phyloP scores from a whole-genome alignment of 2,113 vertebrate genomes.

The Stomatorhinus ivindoensis region DNA sequence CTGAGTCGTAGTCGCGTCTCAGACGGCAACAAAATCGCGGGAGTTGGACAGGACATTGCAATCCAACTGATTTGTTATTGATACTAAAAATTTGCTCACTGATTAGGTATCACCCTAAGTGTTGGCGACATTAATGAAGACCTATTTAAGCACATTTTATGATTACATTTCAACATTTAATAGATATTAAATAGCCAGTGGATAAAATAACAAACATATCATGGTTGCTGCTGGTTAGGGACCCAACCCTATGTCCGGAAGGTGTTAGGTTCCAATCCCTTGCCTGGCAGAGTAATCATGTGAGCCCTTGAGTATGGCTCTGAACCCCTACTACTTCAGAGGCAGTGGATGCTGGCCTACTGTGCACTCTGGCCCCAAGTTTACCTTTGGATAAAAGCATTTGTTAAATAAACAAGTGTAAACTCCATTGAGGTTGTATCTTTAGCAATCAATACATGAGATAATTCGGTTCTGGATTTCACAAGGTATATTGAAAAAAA shows the following conservation, averaged over 20 bases:
- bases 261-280: not conserved
- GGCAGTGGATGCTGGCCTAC: not conserved
- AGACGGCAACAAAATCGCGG: not conserved
- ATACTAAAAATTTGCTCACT: not conserved
- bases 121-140: not conserved
- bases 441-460: not conserved
- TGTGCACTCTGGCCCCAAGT: not conserved
- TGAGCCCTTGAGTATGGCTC: not conserved
- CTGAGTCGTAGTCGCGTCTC: not conserved
- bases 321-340: not conserved
- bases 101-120: not conserved
- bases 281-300: not conserved
- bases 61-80: not conserved
- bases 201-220: not conserved
- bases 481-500: not conserved
- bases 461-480: not conserved
- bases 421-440: not conserved
- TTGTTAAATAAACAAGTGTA: not conserved
- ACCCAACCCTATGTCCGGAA: not conserved
- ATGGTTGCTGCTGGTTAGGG: not conserved
- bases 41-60: not conserved
- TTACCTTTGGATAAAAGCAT: not conserved
- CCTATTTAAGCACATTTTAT: not conserved
- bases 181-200: not conserved
- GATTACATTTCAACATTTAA: not conserved